Evolutionary conservation across 2,888 invertebrate genomes (phyloP), one percentile per base, ranked within the genome.

Genomic region (Drosophila gaucha): DNA sequence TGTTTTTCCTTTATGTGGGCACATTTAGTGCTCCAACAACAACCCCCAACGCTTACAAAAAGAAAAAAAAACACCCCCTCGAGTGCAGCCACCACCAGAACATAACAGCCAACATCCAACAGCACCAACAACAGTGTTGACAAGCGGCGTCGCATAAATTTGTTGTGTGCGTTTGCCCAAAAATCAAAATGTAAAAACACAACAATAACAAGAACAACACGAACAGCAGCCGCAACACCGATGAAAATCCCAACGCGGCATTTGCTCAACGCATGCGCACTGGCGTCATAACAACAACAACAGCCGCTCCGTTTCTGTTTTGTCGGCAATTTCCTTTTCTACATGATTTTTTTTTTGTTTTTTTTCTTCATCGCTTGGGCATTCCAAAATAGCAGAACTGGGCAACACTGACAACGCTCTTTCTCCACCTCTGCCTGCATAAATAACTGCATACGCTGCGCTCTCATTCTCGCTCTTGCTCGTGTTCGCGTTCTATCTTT

Each of bases 371-470:
- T 85, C 75, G 78, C 70, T 58, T 56, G 51, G 49, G 44, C 62
- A 66, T 65, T 79, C 60, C 44, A 75, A 83, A 86, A 82, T 57
- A 74, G 39, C 49, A 60, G 36, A 35, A 18, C 43, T 10, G 41
- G 55, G 50, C 52, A 62, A 44, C 47, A 58, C 50, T 58, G 28
- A 50, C 58, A 55, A n/a, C 24, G 20, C 24, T 28, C 24, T 49
- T 33, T 14, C 49, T 35, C 18, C 24, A 16, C 18, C 39, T 22
- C 41, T 41, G 74, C 49, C 65, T 65, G 56, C 68, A 79, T 79
- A 78, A 78, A 72, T 78, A 84, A 88, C 80, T 84, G 87, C 83
- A 86, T 78, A 58, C 74, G 76, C 64, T 69, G 79, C 72, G 67
- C 62, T 71, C 66, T 41, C 60, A 39, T 39, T 55, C 52, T 36